These are phyloP conservation scores for Tinamus major DNA, from an alignment of 2,797 vertebrate genomes.

Conservation along the genomic window DNA sequence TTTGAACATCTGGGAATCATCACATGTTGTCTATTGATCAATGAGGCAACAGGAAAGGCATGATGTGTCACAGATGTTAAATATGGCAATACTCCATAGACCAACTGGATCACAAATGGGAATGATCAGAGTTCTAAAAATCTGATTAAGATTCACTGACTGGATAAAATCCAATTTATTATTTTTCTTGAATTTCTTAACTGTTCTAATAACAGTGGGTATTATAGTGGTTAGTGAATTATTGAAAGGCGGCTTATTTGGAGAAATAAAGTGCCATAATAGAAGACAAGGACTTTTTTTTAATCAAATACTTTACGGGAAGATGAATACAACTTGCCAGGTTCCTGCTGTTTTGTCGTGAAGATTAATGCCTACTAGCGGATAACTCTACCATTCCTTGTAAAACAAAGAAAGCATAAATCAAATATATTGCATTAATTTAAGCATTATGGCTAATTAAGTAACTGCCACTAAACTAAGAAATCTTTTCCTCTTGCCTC, in stretches of 20 bases:
- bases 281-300: conserved; percentile 21
- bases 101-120: conserved; percentile 60
- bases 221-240: not conserved
- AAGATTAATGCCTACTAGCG: conserved; percentile 51
- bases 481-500: not conserved
- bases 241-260: not conserved
- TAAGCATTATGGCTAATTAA: conserved; percentile 45
- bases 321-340: conserved; percentile 27
- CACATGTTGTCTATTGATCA: conserved; percentile 63
- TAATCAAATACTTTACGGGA: not conserved
- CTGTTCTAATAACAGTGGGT: not conserved
- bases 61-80: conserved; percentile 78
- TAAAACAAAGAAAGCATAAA: conserved; percentile 41
- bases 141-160: conserved; percentile 56
- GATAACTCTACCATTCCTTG: conserved; percentile 14
- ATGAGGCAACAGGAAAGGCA: conserved; percentile 75
- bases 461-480: not conserved
- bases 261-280: not conserved
- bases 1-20: conserved; percentile 78
- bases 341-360: conserved; percentile 24
- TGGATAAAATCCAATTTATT: conserved; percentile 25
- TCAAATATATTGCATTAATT: conserved; percentile 10
- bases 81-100: conserved; percentile 65
- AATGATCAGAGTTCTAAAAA: conserved; percentile 67
- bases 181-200: not conserved